Evolutionary conservation across 2,888 invertebrate species (phyloP), one percentile per base, ranked within the genome.

Genomic region (Anticlea derivata): DNA sequence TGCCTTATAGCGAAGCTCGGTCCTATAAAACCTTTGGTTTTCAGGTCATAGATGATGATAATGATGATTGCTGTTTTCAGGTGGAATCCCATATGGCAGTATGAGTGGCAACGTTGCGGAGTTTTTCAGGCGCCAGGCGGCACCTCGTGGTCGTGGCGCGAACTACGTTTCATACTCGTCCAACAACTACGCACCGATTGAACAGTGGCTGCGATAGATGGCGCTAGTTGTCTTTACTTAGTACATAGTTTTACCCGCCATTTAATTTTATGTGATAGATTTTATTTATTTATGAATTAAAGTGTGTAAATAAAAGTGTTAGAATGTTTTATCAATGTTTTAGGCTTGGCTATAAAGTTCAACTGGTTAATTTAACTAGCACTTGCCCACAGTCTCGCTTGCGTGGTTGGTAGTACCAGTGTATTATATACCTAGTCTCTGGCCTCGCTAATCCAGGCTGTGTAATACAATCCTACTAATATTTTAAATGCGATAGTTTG

Each of bases 61-160:
- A n/a, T 29, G 17, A 17, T 29, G 29, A 13, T 12, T 31, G 7
- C 22, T 31, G 8, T 40, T 41, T 39, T 33, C 80, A 93, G 93
- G 93, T 55, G 93, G 93, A 0, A 93, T 93, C 27, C 93, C 93
- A 0, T 93, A 93, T 54, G 93, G 93, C 27, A 93, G 93, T 62
- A 76, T 93, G 60, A 92, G 92, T 33, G 93, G 93, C 0, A 91
- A 92, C 65, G 82, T 93, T 1, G 91, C 91, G 0, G 90, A 87
- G 35, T 92, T 86, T 61, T 91, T 79, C 46, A 77, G 60, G 22
- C 67, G 65, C 2, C 75, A 65, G 39, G 72, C 73, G 75, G 53
- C 82, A 77, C 65, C 87, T 80, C 55, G 62, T 52, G 78, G 69
- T 1, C 63, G 69, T n/a, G 51, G 61, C 0, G 47, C 50, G 50